phyloP scores from a whole-genome alignment of 2,888 invertebrate genomes.

The Kryphioiulus occultus region DNA sequence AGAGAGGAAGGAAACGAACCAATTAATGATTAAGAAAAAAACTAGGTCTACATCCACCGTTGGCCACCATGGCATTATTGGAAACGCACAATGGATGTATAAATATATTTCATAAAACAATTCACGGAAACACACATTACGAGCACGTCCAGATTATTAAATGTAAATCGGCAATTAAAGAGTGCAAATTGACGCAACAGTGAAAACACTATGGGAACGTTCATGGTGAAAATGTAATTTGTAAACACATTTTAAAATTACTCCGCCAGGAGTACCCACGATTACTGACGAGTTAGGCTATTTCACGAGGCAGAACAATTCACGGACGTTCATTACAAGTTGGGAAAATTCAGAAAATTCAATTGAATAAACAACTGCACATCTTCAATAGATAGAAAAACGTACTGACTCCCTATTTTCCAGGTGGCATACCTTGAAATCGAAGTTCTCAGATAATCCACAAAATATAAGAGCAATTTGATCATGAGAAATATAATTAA shows the following conservation, averaged over 20 bases:
- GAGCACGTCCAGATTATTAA: neutral
- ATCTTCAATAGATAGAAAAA: neutral
- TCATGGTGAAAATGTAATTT: neutral
- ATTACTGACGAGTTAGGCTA: too few relatives aligned
- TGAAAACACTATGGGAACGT: neutral
- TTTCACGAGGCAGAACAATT: too few relatives aligned
- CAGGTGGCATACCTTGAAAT: too few relatives aligned
- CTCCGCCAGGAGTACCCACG: too few relatives aligned
- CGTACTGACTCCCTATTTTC: too few relatives aligned
- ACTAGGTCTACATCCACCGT: neutral
- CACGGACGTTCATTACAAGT: too few relatives aligned
- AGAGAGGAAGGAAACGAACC: slow-evolving; percentile 35
- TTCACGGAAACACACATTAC: slow-evolving; percentile 41
- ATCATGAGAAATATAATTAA: too few relatives aligned
- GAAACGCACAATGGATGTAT: neutral
- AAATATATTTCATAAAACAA: slow-evolving; percentile 3
- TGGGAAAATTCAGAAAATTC: too few relatives aligned
- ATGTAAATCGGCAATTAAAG: neutral
- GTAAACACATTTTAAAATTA: neutral
- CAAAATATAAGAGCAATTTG: too few relatives aligned
- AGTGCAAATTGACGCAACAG: neutral
- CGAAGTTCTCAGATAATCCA: too few relatives aligned
- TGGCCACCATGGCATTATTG: slow-evolving; percentile 21
- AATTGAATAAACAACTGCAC: neutral
- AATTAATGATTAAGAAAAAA: slow-evolving; percentile 33